phyloP scores from a whole-genome alignment of 2,797 vertebrate species.

The Emydoidea blandingii region DNA sequence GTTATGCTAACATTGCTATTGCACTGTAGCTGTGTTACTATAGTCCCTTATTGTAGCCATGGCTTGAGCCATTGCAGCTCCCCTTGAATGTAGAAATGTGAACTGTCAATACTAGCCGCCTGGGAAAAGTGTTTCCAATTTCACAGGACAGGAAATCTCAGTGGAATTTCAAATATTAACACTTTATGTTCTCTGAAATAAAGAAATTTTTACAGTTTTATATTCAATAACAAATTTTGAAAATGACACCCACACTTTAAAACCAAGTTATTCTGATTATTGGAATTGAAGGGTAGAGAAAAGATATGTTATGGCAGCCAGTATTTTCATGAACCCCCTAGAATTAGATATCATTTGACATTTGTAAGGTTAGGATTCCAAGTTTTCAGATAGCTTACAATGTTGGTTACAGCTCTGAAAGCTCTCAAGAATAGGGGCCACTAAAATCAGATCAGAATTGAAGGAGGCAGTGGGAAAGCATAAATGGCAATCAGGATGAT shows the following conservation, averaged over 20 bases:
- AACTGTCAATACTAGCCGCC: background rate
- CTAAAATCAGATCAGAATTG: conserved; percentile 47
- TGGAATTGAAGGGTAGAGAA: background rate
- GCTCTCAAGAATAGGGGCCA: background rate
- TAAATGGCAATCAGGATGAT: background rate
- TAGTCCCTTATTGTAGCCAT: background rate
- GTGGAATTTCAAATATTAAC: background rate
- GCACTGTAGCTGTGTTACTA: background rate
- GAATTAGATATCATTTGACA: background rate
- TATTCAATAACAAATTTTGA: background rate
- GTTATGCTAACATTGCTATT: background rate
- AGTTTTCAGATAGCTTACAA: background rate
- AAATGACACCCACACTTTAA: background rate
- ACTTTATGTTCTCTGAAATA: background rate
- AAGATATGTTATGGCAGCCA: background rate
- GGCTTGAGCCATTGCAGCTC: background rate
- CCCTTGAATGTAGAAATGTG: background rate
- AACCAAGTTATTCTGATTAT: background rate
- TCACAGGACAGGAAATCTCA: background rate
- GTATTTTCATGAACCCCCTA: background rate
- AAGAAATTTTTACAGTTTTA: background rate
- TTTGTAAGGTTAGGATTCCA: background rate
- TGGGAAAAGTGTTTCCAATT: background rate
- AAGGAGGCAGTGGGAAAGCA: background rate
- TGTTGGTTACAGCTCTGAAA: background rate